Evolutionary conservation across 2,888 invertebrate species (phyloP).

Genomic region (Eilema griseolum): DNA sequence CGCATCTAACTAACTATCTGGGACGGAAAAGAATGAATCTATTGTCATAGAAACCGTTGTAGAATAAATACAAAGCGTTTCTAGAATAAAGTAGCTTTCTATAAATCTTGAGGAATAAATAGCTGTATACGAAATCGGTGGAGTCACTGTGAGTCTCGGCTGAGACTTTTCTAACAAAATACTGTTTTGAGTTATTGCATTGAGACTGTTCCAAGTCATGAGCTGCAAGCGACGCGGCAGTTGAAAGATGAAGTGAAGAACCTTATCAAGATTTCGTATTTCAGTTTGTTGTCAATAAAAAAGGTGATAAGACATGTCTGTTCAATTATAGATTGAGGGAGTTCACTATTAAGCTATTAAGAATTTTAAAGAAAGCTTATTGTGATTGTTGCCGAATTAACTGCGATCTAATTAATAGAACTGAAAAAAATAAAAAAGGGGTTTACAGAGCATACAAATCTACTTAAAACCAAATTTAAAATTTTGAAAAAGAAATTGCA

Average conservation of each 20-base stretch:
- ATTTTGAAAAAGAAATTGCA: background rate
- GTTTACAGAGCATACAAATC: too few relatives aligned
- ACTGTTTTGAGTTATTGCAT: conserved; percentile 49
- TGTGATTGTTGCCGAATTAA: background rate
- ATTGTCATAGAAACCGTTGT: background rate
- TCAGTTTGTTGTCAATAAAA: background rate
- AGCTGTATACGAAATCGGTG: conserved; percentile 45
- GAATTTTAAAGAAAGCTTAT: too few relatives aligned
- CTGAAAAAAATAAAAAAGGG: background rate
- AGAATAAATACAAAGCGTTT: conserved; percentile 9
- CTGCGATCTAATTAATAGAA: background rate
- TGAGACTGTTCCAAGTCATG: conserved; percentile 15
- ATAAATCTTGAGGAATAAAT: conserved; percentile 53
- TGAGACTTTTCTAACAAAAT: conserved; percentile 51
- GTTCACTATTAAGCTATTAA: too few relatives aligned
- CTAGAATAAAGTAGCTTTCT: conserved; percentile 17
- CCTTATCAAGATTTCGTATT: too few relatives aligned
- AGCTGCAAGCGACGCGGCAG: conserved; percentile 18
- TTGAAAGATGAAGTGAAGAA: conserved; percentile 17
- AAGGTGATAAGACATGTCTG: too few relatives aligned
- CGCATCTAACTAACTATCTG: background rate
- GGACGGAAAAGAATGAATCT: background rate
- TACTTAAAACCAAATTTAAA: too few relatives aligned
- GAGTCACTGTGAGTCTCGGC: conserved; percentile 35
- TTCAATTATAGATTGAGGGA: too few relatives aligned